Conservation (phyloP, 2,888 invertebrate genomes). For the Scaptomyza parva region DNA sequence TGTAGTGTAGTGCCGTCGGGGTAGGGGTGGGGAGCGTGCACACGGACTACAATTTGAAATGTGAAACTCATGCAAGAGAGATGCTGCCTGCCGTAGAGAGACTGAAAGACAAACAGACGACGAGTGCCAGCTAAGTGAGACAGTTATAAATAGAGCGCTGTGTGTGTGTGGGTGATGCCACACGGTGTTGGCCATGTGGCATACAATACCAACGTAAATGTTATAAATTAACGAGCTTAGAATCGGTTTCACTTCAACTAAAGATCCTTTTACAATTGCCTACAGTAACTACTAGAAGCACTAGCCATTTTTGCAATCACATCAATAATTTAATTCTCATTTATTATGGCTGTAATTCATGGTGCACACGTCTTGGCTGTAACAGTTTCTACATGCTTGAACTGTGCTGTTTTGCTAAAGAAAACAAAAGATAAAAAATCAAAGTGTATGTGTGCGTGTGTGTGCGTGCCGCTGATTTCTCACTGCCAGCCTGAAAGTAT, state of each 20-base stretch:
- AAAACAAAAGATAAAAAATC: slow-evolving; percentile 1
- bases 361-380: slow-evolving; percentile 17
- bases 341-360: slow-evolving; percentile 37
- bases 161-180: slow-evolving; percentile 10
- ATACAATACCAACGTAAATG: slow-evolving; percentile 5
- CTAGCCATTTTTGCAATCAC: slow-evolving; percentile 23
- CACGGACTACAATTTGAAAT: slow-evolving; percentile 56
- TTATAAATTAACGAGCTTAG: slow-evolving; percentile 28
- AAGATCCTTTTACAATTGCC: slow-evolving; percentile 16
- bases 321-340: slow-evolving; percentile 29
- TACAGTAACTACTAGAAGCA: slow-evolving; percentile 3
- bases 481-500: slow-evolving; percentile 74
- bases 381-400: slow-evolving; percentile 36
- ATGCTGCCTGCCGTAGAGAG: slow-evolving; percentile 28
- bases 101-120: slow-evolving; percentile 8
- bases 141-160: slow-evolving; percentile 70
- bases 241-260: neutral
- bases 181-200: slow-evolving; percentile 25
- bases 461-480: slow-evolving; percentile 63
- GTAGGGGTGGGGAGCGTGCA: neutral
- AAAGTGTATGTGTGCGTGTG: slow-evolving; percentile 15
- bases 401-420: slow-evolving; percentile 25
- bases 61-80: slow-evolving; percentile 78
- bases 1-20: neutral
- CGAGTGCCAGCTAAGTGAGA: slow-evolving; percentile 49